These are phyloP conservation scores for Drosophila neocordata DNA, from an alignment of 1,140 invertebrate species.

Conservation along the genomic window DNA sequence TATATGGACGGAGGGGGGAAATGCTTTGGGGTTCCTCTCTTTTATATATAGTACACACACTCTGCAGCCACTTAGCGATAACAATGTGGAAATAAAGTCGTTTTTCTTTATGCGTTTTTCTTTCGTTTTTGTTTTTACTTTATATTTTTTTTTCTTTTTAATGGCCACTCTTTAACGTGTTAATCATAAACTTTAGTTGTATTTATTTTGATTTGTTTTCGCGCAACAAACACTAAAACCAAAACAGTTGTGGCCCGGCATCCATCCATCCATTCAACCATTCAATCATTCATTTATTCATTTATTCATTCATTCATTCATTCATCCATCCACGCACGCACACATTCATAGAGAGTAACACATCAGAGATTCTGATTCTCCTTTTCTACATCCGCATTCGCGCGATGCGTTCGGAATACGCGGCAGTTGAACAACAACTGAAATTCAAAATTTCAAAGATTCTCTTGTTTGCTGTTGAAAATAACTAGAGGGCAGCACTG, in stretches of 20 bases:
- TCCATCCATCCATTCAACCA: background rate
- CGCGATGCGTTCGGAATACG: conserved; percentile 60
- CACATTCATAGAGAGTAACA: too few species aligned
- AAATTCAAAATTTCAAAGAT: conserved; percentile 37
- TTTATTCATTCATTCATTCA: background rate
- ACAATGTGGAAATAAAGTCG: conserved; percentile 35
- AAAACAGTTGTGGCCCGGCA: conserved; percentile 3
- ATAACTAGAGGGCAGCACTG: conserved; percentile 22
- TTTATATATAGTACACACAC: conserved; percentile 29
- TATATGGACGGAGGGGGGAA: conserved; percentile 20
- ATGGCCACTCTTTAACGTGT: conserved; percentile 1
- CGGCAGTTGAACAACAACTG: conserved; percentile 70
- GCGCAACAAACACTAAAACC: conserved; percentile 2
- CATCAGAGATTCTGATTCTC: background rate
- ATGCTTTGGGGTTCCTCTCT: conserved; percentile 51
- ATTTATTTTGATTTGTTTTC: conserved; percentile 10
- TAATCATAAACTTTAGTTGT: conserved; percentile 9
- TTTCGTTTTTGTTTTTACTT: background rate
- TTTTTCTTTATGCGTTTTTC: conserved; percentile 1
- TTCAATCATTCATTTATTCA: background rate
- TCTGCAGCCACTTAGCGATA: conserved; percentile 35
- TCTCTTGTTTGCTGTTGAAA: conserved; percentile 20
- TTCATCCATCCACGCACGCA: background rate
- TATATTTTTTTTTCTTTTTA: background rate
- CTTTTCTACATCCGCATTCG: conserved; percentile 23